phyloP scores from a whole-genome alignment of 1,140 invertebrate species.

The Yoshiicerus persimilis region DNA sequence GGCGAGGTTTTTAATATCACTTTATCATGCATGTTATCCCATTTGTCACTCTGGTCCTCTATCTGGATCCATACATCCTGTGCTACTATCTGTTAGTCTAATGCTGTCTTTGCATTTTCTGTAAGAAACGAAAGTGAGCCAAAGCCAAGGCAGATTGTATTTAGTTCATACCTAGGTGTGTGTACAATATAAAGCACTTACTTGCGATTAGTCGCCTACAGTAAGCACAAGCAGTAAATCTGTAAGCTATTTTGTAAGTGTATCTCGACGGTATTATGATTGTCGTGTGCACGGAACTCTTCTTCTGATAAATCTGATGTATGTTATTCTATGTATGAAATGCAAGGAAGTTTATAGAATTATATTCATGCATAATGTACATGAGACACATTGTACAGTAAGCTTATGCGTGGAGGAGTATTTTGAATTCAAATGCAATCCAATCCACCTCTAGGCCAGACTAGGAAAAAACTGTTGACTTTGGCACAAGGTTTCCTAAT shows the following conservation, averaged over 20 bases:
- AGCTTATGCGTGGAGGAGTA: neutral
- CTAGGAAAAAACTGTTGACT: slow-evolving; percentile 19
- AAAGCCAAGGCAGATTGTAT: neutral
- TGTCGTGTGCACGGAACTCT: neutral
- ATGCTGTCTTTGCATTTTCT: neutral
- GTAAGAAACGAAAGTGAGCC: neutral
- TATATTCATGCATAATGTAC: neutral
- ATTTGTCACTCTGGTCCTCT: neutral
- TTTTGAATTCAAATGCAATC: neutral
- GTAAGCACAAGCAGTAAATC: neutral
- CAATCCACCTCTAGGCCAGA: neutral
- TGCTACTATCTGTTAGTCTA: neutral
- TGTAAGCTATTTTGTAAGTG: neutral
- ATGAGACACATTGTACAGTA: neutral
- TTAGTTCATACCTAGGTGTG: neutral
- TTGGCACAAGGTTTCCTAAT: slow-evolving; percentile 24
- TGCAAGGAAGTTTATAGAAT: neutral
- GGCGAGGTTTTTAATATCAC: slow-evolving; percentile 26
- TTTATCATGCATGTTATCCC: slow-evolving; percentile 26
- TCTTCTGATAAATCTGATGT: neutral
- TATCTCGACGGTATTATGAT: neutral
- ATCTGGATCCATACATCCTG: neutral
- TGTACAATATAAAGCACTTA: neutral
- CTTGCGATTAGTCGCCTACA: neutral
- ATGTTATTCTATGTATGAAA: neutral